Evolutionary conservation across 2,888 invertebrate genomes (phyloP), one percentile per base, ranked within the genome.

Genomic region (Ametastegia equiseti): DNA sequence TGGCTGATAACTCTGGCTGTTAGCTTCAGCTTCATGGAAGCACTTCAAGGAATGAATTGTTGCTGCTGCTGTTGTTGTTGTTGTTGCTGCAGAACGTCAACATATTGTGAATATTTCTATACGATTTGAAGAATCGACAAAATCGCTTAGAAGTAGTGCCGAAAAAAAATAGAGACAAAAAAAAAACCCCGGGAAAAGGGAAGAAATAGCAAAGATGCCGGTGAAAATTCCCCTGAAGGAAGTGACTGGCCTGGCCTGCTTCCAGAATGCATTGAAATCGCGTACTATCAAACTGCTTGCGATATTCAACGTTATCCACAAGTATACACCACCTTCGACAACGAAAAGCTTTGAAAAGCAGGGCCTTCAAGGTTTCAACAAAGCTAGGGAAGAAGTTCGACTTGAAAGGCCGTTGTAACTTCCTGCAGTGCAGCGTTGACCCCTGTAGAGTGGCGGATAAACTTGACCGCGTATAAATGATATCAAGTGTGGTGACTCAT

Each of bases 181-280:
- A n/a, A n/a, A n/a, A n/a, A n/a, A n/a, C n/a, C 11, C n/a, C 63
- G 63, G n/a, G n/a, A 23, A n/a, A n/a, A n/a, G 69, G 13, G n/a
- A 42, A 69, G 69, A 39, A 7, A 11, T 69, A 69, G 47, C 47
- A 15, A 30, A n/a, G 75, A 75, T 75, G 19, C 36, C 75, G 75
- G 54, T 75, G 75, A 54, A 75, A 75, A 75, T 54, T 75, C 75
- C 75, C 54, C 33, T 75, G 54, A 75, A 75, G 71, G 45, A 75
- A 36, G 54, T 54, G 63, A 30, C 33, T 50, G 50, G 33, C 27
- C 75, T 75, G 75, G 75, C 75, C 75, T 75, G 75, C 13, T 54
- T 75, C 75, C 75, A 75, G 75, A 33, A 75, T 23, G 50, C 75
- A 75, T 75, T 75, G 75, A 75, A 75, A 75, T 75, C 75, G 19